These are phyloP conservation scores for Pelecanoides urinatrix DNA, from an alignment of 2,113 vertebrate species.

Conservation along the genomic window DNA sequence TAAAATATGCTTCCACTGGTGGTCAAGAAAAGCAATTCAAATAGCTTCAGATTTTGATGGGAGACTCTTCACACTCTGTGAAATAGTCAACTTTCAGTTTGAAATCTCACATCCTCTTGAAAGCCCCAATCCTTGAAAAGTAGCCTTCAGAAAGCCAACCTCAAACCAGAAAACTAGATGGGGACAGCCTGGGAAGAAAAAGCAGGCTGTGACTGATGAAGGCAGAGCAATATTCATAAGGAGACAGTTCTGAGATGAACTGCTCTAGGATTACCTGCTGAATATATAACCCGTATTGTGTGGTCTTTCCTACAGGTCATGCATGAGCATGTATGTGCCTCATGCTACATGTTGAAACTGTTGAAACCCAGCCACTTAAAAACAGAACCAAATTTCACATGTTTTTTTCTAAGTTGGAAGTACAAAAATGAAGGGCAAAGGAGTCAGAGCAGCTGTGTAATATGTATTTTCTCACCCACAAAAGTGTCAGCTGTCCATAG, in stretches of 20 bases:
- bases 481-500: not conserved
- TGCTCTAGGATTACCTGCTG: not conserved
- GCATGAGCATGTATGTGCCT: not conserved
- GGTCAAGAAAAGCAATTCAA: not conserved
- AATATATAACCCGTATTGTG: fast-evolving
- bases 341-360: not conserved
- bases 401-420: not conserved
- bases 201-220: not conserved
- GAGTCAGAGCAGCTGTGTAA: not conserved
- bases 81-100: not conserved
- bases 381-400: not conserved
- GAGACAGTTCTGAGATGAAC: not conserved
- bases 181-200: not conserved
- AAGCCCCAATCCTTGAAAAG: not conserved
- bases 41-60: not conserved
- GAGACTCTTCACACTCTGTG: not conserved
- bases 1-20: not conserved
- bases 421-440: not conserved
- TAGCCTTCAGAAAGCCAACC: not conserved
- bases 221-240: not conserved
- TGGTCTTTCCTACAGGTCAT: not conserved
- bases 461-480: not conserved
- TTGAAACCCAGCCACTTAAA: not conserved
- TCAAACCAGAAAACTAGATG: not conserved
- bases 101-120: not conserved